Base-by-base conservation (phyloP, 2,888 invertebrate genomes). In the Ochlodes sylvanus region DNA sequence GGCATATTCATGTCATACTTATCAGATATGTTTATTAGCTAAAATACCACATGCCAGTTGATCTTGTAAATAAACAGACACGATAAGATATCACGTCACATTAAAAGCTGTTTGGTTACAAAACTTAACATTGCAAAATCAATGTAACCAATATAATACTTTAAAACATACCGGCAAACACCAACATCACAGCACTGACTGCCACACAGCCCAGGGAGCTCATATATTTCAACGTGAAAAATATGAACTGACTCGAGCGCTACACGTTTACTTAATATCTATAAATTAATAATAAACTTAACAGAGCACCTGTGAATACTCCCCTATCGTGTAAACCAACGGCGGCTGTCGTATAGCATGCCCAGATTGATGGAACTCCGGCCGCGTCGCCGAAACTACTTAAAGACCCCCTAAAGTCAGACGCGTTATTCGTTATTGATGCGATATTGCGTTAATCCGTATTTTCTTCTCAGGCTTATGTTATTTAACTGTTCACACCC, bases 291-390 rank as follows among this genome's bases (percentile, higher is more conserved):
- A 47, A 17, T 47, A 47, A 47, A 17, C 17, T 47, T 47, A 47
- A 47, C 15, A 50, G 50, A 50, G 50, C 17, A 50, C 2, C 50
- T 50, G 17, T 50, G 12, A 10, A 50, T 50, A 17, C 50, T 10
- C 19, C 19, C 19, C 50, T 50, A 50, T 19, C 19, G 50, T 50
- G 50, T 19, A 19, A 50, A 50, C 50, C n/a, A 50, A 50, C 19
- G 50, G 50, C 50, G 50, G 50, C 50, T 50, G 50, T 50, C 50
- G 17, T 50, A 50, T 50, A 50, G 50, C 50, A 50, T 50, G 50
- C 50, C 50, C 50, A 50, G 50, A 50, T 50, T 50, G 50, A 3
- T 12, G 19, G 4, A 17, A 17, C 47, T 21, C 50, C 19, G 19
- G 17, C 17, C 50, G 4, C 50, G 17, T 50, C 50, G 19, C 14